Percentiles rank a stretch among this genome's conserved stretches.
phyloP scores from a whole-genome alignment of 2,888 invertebrate species.

The Catocala fraxini region DNA sequence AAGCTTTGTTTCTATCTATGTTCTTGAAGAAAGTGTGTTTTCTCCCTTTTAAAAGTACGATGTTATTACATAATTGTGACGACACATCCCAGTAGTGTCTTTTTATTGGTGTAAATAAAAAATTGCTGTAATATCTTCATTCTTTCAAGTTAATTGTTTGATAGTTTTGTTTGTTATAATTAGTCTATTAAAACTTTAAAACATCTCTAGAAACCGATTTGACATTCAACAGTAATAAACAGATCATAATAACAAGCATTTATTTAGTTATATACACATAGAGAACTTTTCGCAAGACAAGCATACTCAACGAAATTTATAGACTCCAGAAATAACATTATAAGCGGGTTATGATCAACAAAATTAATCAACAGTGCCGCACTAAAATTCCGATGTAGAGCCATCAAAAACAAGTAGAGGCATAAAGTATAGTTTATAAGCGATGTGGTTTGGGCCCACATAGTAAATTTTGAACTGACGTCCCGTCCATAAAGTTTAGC shows the following conservation, averaged over 20 bases:
- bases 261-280: background rate
- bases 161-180: too few relatives aligned
- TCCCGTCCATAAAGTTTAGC: constrained; percentile 55
- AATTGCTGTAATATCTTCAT: too few relatives aligned
- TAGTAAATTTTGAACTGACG: constrained; percentile 60
- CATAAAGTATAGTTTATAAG: constrained; percentile 56
- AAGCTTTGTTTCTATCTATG: too few relatives aligned
- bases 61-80: too few relatives aligned
- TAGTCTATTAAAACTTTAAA: too few relatives aligned
- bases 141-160: too few relatives aligned
- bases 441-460: constrained; percentile 51
- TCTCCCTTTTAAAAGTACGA: too few relatives aligned
- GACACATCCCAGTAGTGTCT: too few relatives aligned
- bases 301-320: constrained; percentile 15
- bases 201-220: background rate
- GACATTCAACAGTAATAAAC: constrained; percentile 17
- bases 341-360: constrained; percentile 37
- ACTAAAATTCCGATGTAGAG: constrained; percentile 46
- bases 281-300: background rate
- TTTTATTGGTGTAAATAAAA: too few relatives aligned
- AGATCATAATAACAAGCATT: background rate
- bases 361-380: constrained; percentile 45
- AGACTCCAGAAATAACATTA: constrained; percentile 26
- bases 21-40: too few relatives aligned
- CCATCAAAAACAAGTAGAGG: constrained; percentile 52